These are phyloP conservation scores for Pterocles burchelli DNA, from an alignment of 2,113 vertebrate species.

Conservation along the genomic window DNA sequence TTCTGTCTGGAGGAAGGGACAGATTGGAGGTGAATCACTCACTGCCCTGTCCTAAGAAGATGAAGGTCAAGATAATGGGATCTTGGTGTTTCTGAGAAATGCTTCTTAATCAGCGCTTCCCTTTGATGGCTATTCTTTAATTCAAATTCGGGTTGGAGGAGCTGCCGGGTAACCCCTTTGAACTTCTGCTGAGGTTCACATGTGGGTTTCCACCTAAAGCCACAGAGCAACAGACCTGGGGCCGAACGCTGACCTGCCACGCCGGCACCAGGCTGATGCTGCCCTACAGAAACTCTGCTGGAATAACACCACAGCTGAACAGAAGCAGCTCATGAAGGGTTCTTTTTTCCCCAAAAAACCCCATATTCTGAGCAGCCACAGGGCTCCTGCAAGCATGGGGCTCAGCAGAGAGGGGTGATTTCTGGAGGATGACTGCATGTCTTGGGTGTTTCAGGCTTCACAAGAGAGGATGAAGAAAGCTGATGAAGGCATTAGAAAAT, in stretches of 20 bases:
- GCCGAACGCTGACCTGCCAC: slow-evolving; percentile 47
- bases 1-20: slow-evolving; percentile 42
- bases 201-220: slow-evolving; percentile 29
- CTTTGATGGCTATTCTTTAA: slow-evolving; percentile 43
- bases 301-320: not conserved
- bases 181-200: slow-evolving; percentile 60
- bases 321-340: not conserved
- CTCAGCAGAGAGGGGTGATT: not conserved
- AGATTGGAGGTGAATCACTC: slow-evolving; percentile 49
- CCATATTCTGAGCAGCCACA: not conserved
- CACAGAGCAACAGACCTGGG: slow-evolving; percentile 19
- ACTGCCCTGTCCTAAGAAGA: slow-evolving; percentile 35
- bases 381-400: not conserved
- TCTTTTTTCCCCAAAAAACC: not conserved
- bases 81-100: slow-evolving; percentile 32
- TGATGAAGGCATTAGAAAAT: not conserved
- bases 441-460: not conserved
- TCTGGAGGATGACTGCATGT: rapidly evolving
- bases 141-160: slow-evolving; percentile 1
- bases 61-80: slow-evolving; percentile 69
- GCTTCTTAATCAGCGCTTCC: slow-evolving; percentile 34
- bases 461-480: not conserved
- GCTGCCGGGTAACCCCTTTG: slow-evolving; percentile 41
- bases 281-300: not conserved
- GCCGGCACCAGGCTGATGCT: rapidly evolving